These are phyloP conservation scores for Linnaemya tessellans DNA, from an alignment of 2,888 invertebrate species.

Conservation along the genomic window DNA sequence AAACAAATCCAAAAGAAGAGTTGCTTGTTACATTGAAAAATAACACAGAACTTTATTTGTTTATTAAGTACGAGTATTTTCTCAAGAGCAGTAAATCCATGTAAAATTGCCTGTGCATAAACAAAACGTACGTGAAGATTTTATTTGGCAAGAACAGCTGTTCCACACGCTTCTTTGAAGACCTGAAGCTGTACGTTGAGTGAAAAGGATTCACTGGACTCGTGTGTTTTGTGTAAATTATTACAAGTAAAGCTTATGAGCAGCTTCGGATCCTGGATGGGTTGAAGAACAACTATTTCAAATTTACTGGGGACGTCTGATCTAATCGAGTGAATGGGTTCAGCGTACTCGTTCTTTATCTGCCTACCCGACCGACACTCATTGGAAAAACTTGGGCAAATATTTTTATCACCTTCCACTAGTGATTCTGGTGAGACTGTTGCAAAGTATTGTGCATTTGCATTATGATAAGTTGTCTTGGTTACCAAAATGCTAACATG, in stretches of 20 bases:
- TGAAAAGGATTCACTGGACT: no score
- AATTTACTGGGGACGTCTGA: not conserved
- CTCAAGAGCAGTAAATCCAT: slow-evolving; percentile 43
- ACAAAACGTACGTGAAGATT: not conserved
- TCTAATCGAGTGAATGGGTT: not conserved
- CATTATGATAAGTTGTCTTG: slow-evolving; percentile 69
- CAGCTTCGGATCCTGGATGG: no score
- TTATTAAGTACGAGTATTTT: slow-evolving; percentile 6
- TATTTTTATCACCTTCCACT: not conserved
- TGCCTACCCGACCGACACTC: not conserved
- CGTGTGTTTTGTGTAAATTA: no score
- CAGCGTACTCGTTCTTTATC: not conserved
- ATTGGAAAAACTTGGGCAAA: not conserved
- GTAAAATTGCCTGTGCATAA: slow-evolving; percentile 38
- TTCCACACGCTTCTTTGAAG: not conserved
- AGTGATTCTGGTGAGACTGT: not conserved
- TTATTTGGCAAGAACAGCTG: not conserved
- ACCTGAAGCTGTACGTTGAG: not conserved
- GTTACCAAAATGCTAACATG: slow-evolving; percentile 63
- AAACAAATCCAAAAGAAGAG: slow-evolving; percentile 22
- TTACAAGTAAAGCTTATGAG: no score
- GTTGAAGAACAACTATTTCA: not conserved
- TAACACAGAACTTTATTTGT: slow-evolving; percentile 16
- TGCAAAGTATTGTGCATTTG: slow-evolving; percentile 57
- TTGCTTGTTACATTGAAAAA: not conserved